A percentile compares a stretch with the other conserved stretches of the same genome.
phyloP scores from a whole-genome alignment of 2,888 invertebrate species.

The Nephrotoma flavescens region DNA sequence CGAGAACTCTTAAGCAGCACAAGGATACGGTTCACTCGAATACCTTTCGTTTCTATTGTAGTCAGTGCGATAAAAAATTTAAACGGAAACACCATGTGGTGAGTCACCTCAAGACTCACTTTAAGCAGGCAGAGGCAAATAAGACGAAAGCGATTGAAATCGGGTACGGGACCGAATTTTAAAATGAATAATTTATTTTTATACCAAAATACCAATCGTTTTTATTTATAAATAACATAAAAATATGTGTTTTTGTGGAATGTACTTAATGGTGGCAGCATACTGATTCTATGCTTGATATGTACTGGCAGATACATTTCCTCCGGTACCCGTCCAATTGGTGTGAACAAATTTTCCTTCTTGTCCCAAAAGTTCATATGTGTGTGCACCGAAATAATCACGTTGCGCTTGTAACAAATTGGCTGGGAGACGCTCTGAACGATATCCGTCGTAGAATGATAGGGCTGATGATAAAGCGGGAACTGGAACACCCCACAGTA shows the following conservation, averaged over 20 bases:
- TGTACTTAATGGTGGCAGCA: background rate
- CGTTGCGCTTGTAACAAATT: constrained; percentile 94
- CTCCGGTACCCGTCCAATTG: constrained; percentile 98
- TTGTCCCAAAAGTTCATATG: constrained; percentile 74
- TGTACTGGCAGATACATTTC: constrained; percentile 87
- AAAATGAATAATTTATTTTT: background rate
- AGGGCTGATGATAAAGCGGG: constrained; percentile 88
- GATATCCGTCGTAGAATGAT: constrained; percentile 94
- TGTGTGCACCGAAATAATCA: constrained; percentile 98
- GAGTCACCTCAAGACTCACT: constrained; percentile 10
- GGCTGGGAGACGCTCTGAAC: constrained; percentile 74
- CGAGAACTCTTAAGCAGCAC: constrained; percentile 19
- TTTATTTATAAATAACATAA: background rate
- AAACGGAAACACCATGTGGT: constrained; percentile 21
- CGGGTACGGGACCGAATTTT: background rate
- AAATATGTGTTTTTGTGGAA: background rate
- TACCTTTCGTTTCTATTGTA: constrained; percentile 18
- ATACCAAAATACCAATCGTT: constrained; percentile 3
- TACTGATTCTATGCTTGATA: constrained; percentile 50
- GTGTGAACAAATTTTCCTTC: constrained; percentile 91
- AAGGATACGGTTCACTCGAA: constrained; percentile 18
- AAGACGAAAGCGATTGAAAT: background rate
- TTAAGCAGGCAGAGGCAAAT: background rate
- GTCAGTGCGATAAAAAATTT: constrained; percentile 18
- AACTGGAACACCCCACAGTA: constrained; percentile 75